Conservation (phyloP, 2,113 vertebrate species). For the Verasper variegatus region DNA sequence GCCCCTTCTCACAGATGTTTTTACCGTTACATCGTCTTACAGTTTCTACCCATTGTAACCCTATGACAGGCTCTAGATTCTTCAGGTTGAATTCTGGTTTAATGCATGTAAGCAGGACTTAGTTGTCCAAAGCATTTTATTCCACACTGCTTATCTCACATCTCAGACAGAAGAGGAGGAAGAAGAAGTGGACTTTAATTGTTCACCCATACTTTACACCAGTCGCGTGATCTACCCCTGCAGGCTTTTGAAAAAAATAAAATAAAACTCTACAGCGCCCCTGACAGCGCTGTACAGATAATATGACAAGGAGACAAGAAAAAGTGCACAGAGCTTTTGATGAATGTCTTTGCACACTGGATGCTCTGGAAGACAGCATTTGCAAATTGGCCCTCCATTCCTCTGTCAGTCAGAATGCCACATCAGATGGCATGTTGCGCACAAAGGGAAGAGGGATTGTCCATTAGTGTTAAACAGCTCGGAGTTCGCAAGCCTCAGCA, state of each 20-base stretch:
- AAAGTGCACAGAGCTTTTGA: constrained; percentile 62
- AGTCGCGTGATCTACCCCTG: constrained; percentile 13
- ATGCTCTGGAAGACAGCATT: constrained; percentile 59
- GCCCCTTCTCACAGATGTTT: too few species aligned
- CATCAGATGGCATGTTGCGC: constrained; percentile 54
- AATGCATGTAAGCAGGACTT: background rate
- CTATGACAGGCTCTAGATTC: background rate
- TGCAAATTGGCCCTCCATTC: constrained; percentile 70
- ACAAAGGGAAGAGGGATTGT: constrained; percentile 66
- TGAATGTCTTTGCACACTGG: constrained; percentile 59
- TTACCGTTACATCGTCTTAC: too few species aligned
- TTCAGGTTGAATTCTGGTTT: background rate
- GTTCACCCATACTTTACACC: constrained; percentile 4
- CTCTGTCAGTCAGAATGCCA: constrained; percentile 68
- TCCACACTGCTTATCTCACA: background rate
- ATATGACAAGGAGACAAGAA: constrained; percentile 61
- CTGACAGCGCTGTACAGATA: constrained; percentile 48
- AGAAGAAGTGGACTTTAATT: constrained; percentile 48
- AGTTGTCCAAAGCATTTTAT: constrained; percentile 2
- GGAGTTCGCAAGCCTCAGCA: constrained; percentile 61
- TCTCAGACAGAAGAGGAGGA: constrained; percentile 1
- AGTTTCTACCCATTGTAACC: background rate
- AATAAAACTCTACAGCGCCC: constrained; percentile 14
- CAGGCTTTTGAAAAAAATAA: background rate
- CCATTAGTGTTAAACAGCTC: constrained; percentile 73